phyloP scores from a whole-genome alignment of 2,888 invertebrate species.

The Polydrusus tereticollis region DNA sequence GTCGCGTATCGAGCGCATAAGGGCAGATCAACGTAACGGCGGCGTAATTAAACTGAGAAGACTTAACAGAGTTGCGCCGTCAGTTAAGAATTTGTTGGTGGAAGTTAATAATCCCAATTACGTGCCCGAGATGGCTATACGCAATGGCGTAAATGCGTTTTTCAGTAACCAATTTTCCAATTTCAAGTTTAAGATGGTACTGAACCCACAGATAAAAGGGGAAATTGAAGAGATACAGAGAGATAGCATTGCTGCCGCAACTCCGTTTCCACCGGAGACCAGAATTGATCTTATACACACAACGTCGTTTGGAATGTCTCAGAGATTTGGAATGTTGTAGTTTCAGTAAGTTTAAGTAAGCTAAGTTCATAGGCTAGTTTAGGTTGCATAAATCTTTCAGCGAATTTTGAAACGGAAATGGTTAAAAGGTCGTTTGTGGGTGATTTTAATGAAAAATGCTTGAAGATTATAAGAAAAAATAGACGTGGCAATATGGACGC shows the following conservation, averaged over 20 bases:
- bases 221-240: slow-evolving; percentile 54
- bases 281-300: slow-evolving; percentile 47
- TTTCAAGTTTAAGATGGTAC: slow-evolving; percentile 50
- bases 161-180: too few species aligned
- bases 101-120: slow-evolving; percentile 50
- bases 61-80: neutral
- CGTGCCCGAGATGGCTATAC: neutral
- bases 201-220: slow-evolving; percentile 51
- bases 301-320: neutral
- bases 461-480: too few species aligned
- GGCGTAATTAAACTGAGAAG: slow-evolving; percentile 28
- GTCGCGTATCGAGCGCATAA: slow-evolving; percentile 20
- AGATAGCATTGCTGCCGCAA: slow-evolving; percentile 37
- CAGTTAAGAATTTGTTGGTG: slow-evolving; percentile 49
- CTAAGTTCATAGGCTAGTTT: too few species aligned
- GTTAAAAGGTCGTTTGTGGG: too few species aligned
- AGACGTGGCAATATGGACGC: too few species aligned
- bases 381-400: too few species aligned
- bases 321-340: slow-evolving; percentile 2
- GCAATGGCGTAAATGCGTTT: neutral
- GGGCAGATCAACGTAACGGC: neutral
- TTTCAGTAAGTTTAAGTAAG: neutral
- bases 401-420: too few species aligned
- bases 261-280: slow-evolving; percentile 38
- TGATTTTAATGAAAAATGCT: too few species aligned